phyloP scores from a whole-genome alignment of 2,113 vertebrate species.

The Cryptoleucopteryx plumbea region DNA sequence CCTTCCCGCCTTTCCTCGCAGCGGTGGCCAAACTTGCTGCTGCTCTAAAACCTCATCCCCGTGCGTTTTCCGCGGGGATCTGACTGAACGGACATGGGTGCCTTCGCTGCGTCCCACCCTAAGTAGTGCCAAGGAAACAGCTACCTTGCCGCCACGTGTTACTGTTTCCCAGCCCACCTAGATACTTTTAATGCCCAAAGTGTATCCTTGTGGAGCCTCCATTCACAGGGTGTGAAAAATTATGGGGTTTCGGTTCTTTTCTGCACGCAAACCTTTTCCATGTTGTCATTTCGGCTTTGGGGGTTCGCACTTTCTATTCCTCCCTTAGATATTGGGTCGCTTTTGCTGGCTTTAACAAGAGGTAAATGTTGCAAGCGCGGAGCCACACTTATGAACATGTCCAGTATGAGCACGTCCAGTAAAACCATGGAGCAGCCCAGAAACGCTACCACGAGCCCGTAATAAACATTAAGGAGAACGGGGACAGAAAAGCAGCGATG shows the following conservation, averaged over 20 bases:
- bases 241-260: neutral
- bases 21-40: neutral
- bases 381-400: rapidly evolving
- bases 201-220: neutral
- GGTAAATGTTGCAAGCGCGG: neutral
- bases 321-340: neutral
- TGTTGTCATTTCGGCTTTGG: neutral
- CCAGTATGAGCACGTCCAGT: neutral
- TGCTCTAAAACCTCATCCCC: neutral
- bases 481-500: neutral
- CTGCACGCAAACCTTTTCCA: neutral
- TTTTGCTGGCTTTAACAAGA: neutral
- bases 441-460: rapidly evolving
- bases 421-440: neutral
- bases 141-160: rapidly evolving
- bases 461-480: neutral
- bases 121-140: rapidly evolving
- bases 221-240: neutral
- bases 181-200: neutral
- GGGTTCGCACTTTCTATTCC: neutral
- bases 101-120: neutral
- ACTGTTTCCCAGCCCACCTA: neutral
- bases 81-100: rapidly evolving
- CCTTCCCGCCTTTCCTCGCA: neutral
- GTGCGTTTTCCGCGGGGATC: rapidly evolving